Base-by-base conservation (phyloP, 2,113 vertebrate species). In the Semicossyphus pulcher region DNA sequence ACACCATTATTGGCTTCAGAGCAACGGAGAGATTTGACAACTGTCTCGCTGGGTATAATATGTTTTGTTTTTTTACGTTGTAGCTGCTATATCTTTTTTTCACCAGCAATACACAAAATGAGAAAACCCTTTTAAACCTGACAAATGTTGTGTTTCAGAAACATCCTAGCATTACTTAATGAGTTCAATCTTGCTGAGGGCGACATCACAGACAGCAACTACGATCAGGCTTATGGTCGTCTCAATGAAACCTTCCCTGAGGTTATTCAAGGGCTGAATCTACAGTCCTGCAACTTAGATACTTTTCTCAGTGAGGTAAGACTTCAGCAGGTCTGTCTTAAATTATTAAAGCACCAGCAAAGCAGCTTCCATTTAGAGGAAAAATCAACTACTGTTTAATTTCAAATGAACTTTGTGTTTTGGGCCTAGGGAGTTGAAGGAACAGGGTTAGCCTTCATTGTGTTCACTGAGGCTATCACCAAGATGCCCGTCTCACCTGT, bases 401-500 rank as follows among this genome's bases (percentile, higher is more conserved):
- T 15, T 45, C 3, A 32, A 69, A 21, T 36, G 1, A 51, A 51
- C 18, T 16, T 10, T 18, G 11, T 79, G 96, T 96, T 4, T 32
- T 44, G 41, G 41, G 18, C 44, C 7, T 89, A 99, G 98, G 97
- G 97, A 10, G 96, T 97, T 12, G 96, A 98, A 88, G 98, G 97
- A 84, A 98, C 96, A 0, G 98, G 98, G 9, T 78, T 99, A 57
- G 98, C 97, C 54, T 99, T 99, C 91, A 99, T 99, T 32, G 95
- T 98, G 62, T 99, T 99, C 93, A 99, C 97, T 0, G 97, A 99
- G 86, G 97, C 98, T 70, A 98, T 99, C 88, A 97, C 94, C 76
- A 97, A 94, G 88, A 99, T 99, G 97, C 97, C 98, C 0, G 0
- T 95, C 61, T 95, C 97, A 1, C 97, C 96, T 1, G 52, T 99